Base-by-base conservation (phyloP, 2,113 vertebrate species). In the Pyxicephalus adspersus region DNA sequence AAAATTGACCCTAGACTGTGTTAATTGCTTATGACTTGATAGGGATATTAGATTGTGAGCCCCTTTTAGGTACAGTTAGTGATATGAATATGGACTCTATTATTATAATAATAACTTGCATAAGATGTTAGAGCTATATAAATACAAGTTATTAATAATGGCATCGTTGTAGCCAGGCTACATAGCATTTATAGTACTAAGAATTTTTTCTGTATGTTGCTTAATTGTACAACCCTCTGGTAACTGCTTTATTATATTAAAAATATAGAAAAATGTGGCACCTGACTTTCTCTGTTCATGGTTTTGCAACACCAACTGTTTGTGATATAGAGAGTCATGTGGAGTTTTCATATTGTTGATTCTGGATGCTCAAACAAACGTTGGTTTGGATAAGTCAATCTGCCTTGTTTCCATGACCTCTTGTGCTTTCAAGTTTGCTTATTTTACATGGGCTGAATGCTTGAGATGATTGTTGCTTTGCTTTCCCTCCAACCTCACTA, bases 261-360 rank as follows among this genome's bases (percentile, higher is more conserved):
- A 26, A 31, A 16, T 28, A 23, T 19, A 16, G 5, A 72, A 22
- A 16, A 73, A 73, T 57, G 31, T 73, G 70, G 70, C 70, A 23
- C 6, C n/a, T 18, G 58, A n/a, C n/a, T 61, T 61, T 15, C 58
- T 38, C 13, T 60, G 28, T 58, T 38, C 29, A 38, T 31, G 38
- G 29, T 74, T 60, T 70, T 58, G 64, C 68, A 79, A 25, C 31
- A 45, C 68, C 25, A 52, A 26, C 31, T 79, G 77, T 79, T 68
- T 79, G 57, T 66, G 26, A 68, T 79, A 50, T 79, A 65, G 61
- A 78, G 76, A 68, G 77, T 66, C 77, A 67, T 70, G 77, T 34
- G 54, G 77, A 67, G 77, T 79, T 34, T 79, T 79, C 77, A 66
- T 80, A 64, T 80, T 80, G 67, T 80, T 80, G 67, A 71, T 34